These are phyloP conservation scores for Tryphoninae sp. DNA, from an alignment of 2,888 invertebrate species.

Conservation along the genomic window DNA sequence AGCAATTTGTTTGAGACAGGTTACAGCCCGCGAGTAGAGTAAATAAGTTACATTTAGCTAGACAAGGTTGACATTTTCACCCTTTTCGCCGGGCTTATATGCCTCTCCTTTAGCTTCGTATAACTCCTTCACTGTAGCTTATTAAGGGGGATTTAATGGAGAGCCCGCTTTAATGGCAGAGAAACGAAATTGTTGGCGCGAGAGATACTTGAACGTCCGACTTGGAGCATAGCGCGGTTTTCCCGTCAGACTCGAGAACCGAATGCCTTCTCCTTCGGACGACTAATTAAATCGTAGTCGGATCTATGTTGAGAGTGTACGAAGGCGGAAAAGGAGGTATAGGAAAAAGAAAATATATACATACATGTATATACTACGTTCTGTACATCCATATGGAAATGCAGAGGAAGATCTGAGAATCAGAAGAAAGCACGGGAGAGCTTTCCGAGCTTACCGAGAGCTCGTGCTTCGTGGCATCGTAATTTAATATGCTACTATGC, in stretches of 20 bases:
- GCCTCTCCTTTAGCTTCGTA: not conserved
- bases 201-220: slow-evolving; percentile 43
- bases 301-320: slow-evolving; percentile 27
- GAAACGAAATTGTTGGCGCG: slow-evolving; percentile 37
- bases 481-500: slow-evolving; percentile 24
- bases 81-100: not conserved
- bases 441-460: not conserved
- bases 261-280: slow-evolving; percentile 33
- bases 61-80: not conserved
- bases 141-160: slow-evolving; percentile 28
- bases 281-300: slow-evolving; percentile 46
- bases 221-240: slow-evolving; percentile 23
- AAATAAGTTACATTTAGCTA: not conserved
- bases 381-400: not conserved
- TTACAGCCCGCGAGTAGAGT: not conserved
- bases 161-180: slow-evolving; percentile 12
- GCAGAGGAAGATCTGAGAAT: not conserved
- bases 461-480: slow-evolving; percentile 16
- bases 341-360: slow-evolving; percentile 1
- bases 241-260: slow-evolving; percentile 28
- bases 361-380: not conserved
- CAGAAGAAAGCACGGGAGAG: not conserved
- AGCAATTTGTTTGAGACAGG: not conserved
- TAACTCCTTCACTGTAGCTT: not conserved
- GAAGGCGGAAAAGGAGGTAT: not conserved